Conservation (phyloP, 2,113 vertebrate species). For the Corythaeola cristata region DNA sequence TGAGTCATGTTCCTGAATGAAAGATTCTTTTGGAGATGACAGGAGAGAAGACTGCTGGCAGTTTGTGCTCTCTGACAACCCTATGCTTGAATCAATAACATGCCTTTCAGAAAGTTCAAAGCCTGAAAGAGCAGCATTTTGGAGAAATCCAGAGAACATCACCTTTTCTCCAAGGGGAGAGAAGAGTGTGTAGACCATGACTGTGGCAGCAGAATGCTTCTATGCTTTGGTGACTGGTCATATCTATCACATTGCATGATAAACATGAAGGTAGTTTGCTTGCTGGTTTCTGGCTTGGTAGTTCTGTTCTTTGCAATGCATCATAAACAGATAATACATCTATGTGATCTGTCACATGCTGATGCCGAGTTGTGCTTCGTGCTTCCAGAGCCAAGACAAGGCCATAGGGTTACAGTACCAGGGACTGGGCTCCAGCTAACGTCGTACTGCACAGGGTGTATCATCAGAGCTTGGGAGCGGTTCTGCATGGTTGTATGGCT, state of each 20-base stretch:
- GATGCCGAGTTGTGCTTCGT: slow-evolving; percentile 10
- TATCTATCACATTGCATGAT: background rate
- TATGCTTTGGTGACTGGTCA: background rate
- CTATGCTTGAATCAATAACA: background rate
- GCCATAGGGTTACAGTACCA: background rate
- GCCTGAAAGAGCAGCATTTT: background rate
- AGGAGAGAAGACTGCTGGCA: background rate
- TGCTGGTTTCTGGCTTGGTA: background rate
- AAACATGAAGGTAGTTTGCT: background rate
- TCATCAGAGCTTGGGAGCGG: background rate
- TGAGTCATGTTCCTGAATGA: background rate
- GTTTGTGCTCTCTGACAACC: background rate
- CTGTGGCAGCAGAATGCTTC: background rate
- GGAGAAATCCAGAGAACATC: background rate
- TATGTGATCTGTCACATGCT: background rate
- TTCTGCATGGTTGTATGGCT: background rate
- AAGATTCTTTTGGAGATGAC: background rate
- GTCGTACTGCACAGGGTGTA: background rate
- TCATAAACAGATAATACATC: background rate
- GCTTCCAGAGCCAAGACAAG: background rate
- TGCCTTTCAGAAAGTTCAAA: background rate
- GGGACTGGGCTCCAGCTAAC: background rate
- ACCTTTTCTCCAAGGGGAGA: background rate
- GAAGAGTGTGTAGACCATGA: background rate
- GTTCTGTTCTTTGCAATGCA: background rate